Percentiles rank a stretch among this genome's conserved stretches.
These are phyloP conservation scores for Drosophila neocordata DNA, from an alignment of 1,140 invertebrate genomes.

Conservation along the genomic window DNA sequence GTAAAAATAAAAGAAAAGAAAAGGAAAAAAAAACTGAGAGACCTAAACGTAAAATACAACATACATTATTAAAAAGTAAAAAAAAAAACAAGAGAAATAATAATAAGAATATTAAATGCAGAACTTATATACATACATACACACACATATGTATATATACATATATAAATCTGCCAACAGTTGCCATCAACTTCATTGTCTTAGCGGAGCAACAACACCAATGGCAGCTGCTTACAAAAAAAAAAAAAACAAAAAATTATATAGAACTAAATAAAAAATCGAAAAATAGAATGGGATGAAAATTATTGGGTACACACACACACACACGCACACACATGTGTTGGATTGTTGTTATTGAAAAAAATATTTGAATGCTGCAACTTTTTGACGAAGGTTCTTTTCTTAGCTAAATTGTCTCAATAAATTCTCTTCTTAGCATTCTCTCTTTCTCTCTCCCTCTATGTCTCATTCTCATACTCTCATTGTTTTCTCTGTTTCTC, in stretches of 20 bases:
- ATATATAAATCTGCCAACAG: constrained; percentile 11
- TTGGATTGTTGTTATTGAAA: constrained; percentile 12
- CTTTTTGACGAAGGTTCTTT: constrained; percentile 19
- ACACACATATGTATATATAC: too few species aligned
- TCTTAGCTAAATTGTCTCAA: constrained; percentile 15
- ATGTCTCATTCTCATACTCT: background rate
- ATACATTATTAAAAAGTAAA: constrained; percentile 33
- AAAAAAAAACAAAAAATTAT: background rate
- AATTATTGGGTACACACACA: constrained; percentile 16
- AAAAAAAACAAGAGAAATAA: constrained; percentile 14
- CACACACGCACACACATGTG: too few species aligned
- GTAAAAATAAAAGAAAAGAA: constrained; percentile 39
- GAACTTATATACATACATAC: constrained; percentile 9
- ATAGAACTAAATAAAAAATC: too few species aligned
- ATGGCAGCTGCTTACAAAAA: constrained; percentile 1
- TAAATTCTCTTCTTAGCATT: too few species aligned
- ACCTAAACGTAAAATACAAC: constrained; percentile 33
- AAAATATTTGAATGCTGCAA: constrained; percentile 12
- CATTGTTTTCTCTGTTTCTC: too few species aligned
- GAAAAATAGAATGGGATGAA: background rate
- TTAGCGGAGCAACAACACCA: background rate
- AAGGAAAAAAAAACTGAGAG: constrained; percentile 28
- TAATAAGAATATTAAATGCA: background rate
- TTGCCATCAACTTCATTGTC: constrained; percentile 10
- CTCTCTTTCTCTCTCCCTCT: background rate